Percentiles rank a stretch among this genome's conserved stretches.
These are phyloP conservation scores for Lordiphosa fenestrarum DNA, from an alignment of 2,888 invertebrate species.

Conservation along the genomic window DNA sequence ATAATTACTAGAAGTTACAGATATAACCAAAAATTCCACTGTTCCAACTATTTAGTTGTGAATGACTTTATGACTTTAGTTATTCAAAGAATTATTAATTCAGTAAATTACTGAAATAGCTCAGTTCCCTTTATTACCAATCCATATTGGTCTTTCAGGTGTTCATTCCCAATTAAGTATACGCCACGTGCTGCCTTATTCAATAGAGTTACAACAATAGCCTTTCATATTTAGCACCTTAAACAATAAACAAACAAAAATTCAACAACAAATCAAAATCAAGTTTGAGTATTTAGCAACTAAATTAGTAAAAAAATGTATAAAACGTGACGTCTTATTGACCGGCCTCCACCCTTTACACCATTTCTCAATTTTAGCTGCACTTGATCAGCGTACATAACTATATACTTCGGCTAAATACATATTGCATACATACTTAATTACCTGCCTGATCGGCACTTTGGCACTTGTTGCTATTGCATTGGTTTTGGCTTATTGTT, in stretches of 20 bases:
- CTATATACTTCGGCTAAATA: slow-evolving; percentile 10
- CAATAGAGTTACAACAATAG: slow-evolving; percentile 3
- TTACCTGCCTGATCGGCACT: slow-evolving; percentile 57
- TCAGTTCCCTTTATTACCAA: no score
- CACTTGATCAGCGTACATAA: slow-evolving; percentile 3
- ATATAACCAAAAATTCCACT: no score
- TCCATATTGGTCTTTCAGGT: neutral
- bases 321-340: slow-evolving; percentile 9
- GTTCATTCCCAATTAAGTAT: slow-evolving; percentile 16
- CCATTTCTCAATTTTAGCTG: slow-evolving; percentile 6
- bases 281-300: slow-evolving; percentile 15
- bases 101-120: no score
- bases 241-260: slow-evolving; percentile 7
- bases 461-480: slow-evolving; percentile 47
- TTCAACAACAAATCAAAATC: slow-evolving; percentile 4
- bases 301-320: neutral
- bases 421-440: slow-evolving; percentile 11
- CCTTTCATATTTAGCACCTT: neutral
- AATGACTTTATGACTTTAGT: no score
- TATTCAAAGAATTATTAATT: no score
- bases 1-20: no score
- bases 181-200: slow-evolving; percentile 28
- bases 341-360: slow-evolving; percentile 9
- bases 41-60: no score
- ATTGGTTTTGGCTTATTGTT: slow-evolving; percentile 19